These are phyloP conservation scores for Nannoperca obscura DNA, from an alignment of 2,797 vertebrate species.

Conservation along the genomic window DNA sequence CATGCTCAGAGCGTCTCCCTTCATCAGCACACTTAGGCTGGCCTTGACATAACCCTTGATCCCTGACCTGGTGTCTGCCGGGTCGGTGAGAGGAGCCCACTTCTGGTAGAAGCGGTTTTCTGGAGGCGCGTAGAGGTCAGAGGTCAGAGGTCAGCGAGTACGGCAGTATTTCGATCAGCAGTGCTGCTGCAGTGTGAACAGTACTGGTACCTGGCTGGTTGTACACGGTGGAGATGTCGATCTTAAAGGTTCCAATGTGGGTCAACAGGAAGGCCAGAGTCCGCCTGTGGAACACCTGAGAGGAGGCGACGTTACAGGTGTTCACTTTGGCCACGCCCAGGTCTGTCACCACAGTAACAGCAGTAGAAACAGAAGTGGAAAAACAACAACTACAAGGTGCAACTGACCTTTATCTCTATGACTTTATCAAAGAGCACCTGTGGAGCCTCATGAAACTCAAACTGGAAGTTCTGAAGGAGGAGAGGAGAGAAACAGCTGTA, in stretches of 20 bases:
- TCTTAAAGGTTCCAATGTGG: constrained; percentile 93
- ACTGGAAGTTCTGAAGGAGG: constrained; percentile 91
- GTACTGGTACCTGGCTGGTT: constrained; percentile 89
- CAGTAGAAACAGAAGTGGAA: not conserved
- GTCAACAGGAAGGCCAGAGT: constrained; percentile 90
- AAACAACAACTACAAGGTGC: not conserved
- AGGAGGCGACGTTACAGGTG: constrained; percentile 30
- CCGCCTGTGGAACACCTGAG: constrained; percentile 93
- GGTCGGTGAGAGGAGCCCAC: constrained; percentile 95
- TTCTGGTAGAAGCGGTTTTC: constrained; percentile 95
- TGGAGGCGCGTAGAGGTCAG: constrained; percentile 64
- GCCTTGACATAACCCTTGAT: constrained; percentile 95
- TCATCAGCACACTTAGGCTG: constrained; percentile 88
- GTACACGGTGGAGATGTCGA: constrained; percentile 90
- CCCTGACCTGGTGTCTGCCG: constrained; percentile 90
- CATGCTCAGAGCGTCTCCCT: constrained; percentile 85
- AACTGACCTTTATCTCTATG: constrained; percentile 91
- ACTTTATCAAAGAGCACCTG: constrained; percentile 92
- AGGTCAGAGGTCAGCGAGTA: constrained; percentile 16
- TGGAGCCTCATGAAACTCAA: constrained; percentile 91
- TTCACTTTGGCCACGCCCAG: not conserved
- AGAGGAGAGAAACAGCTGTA: constrained; percentile 2
- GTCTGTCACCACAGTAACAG: constrained; percentile 3
- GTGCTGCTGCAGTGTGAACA: not conserved
- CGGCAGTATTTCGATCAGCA: not conserved